Percentiles rank a stretch among this genome's conserved stretches.
phyloP scores from a whole-genome alignment of 2,113 vertebrate genomes.

The Machaerirhynchus nigripectus region DNA sequence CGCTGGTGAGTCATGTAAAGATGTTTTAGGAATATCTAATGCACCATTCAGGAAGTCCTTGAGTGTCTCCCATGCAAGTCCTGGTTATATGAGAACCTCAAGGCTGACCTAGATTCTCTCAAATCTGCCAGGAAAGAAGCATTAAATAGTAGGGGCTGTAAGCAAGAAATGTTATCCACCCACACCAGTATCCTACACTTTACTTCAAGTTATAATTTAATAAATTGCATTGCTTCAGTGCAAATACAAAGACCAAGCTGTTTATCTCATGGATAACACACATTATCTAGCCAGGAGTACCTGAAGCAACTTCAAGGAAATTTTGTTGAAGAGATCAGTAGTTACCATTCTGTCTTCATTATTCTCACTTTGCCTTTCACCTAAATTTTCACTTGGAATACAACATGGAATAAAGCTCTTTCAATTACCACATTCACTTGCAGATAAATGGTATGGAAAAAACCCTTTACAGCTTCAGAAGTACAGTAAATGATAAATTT shows the following conservation, averaged over 20 bases:
- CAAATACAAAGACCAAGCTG: not conserved
- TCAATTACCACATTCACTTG: not conserved
- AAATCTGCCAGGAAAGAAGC: not conserved
- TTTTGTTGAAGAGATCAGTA: not conserved
- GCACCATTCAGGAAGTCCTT: not conserved
- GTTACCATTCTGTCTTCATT: not conserved
- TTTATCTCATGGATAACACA: not conserved
- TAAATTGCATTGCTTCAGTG: not conserved
- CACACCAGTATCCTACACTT: not conserved
- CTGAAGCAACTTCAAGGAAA: not conserved
- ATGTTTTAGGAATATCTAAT: not conserved
- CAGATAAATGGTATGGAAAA: not conserved
- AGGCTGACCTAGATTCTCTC: not conserved
- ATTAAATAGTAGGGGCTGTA: not conserved
- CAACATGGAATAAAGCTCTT: not conserved
- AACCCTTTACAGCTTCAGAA: not conserved
- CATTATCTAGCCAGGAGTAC: not conserved
- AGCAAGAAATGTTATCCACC: not conserved
- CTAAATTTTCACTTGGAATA: not conserved
- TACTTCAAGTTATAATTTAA: not conserved
- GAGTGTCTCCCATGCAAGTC: not conserved
- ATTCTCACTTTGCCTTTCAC: not conserved
- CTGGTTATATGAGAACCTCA: not conserved
- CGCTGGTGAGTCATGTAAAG: not conserved
- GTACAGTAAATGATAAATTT: not conserved